Percentiles rank a stretch among this genome's conserved stretches.
Evolutionary conservation across 2,888 invertebrate species (phyloP).

Genomic region (Tricholauxania praeusta): DNA sequence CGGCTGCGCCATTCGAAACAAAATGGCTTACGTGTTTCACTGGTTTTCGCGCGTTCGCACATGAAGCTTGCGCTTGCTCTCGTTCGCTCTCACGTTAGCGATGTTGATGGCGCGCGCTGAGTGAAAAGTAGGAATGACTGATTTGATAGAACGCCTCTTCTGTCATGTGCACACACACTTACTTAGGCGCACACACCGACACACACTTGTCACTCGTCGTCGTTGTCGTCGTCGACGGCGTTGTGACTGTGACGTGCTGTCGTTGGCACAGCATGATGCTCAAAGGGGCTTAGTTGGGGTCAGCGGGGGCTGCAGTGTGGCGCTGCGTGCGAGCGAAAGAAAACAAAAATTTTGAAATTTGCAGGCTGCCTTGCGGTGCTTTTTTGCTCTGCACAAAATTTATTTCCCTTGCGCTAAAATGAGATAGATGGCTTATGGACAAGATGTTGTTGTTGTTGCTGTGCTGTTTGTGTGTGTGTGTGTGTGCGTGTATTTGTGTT

Average conservation of each 20-base stretch:
- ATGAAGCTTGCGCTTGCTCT: constrained; percentile 16
- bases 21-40: constrained; percentile 28
- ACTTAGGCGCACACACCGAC: constrained; percentile 13
- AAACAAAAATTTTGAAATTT: background rate
- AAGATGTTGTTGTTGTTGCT: constrained; percentile 40
- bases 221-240: background rate
- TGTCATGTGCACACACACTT: constrained; percentile 57
- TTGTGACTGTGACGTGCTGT: constrained; percentile 13
- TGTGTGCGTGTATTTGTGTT: constrained; percentile 33
- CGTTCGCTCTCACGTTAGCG: background rate
- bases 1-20: constrained; percentile 23
- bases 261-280: background rate
- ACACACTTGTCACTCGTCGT: constrained; percentile 53
- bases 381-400: constrained; percentile 23
- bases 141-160: constrained; percentile 68
- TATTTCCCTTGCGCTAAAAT: constrained; percentile 27
- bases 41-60: constrained; percentile 21
- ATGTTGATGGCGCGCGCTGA: constrained; percentile 30
- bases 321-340: constrained; percentile 22
- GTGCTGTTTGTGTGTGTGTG: constrained; percentile 16
- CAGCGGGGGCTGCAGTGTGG: background rate
- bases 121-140: constrained; percentile 64
- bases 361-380: background rate
- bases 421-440: constrained; percentile 28
- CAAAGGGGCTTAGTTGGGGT: background rate